These are phyloP conservation scores for Salvelinus fontinalis DNA, from an alignment of 2,113 vertebrate genomes.

Conservation along the genomic window DNA sequence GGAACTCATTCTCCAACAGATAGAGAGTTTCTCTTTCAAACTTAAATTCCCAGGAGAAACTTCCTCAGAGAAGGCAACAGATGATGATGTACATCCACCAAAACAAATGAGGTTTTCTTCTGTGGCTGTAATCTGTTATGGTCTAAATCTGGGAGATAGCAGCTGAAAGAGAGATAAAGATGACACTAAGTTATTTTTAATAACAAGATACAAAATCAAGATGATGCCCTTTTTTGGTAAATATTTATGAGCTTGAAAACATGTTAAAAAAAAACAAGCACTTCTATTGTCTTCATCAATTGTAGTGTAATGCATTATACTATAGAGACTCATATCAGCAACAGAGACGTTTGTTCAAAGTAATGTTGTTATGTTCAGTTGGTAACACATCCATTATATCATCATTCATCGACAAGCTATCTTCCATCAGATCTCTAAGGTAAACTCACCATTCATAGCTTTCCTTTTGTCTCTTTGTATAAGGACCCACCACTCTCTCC, in stretches of 20 bases:
- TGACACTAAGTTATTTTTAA: background rate
- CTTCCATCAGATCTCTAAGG: conserved; percentile 6
- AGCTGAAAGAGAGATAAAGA: conserved; percentile 2
- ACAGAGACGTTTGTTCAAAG: conserved; percentile 16
- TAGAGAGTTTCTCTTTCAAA: conserved; percentile 2
- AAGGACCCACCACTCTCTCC: conserved; percentile 53
- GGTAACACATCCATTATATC: background rate
- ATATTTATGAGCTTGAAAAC: too few species aligned
- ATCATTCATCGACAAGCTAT: background rate
- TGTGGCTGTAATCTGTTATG: background rate
- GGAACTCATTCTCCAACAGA: conserved; percentile 78
- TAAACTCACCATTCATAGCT: conserved; percentile 63
- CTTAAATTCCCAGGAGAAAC: conserved; percentile 13
- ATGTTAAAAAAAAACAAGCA: too few species aligned
- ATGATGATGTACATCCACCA: background rate
- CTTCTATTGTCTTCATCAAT: background rate
- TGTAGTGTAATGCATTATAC: background rate
- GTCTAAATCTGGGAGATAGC: background rate
- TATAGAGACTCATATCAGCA: background rate
- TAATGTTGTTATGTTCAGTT: background rate
- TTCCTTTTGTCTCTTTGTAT: conserved; percentile 62
- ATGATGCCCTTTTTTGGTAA: too few species aligned
- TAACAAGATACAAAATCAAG: background rate
- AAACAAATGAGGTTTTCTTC: background rate
- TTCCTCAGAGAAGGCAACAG: background rate